Conservation (phyloP, 1,140 invertebrate species). For the Eubasilissa regina region DNA sequence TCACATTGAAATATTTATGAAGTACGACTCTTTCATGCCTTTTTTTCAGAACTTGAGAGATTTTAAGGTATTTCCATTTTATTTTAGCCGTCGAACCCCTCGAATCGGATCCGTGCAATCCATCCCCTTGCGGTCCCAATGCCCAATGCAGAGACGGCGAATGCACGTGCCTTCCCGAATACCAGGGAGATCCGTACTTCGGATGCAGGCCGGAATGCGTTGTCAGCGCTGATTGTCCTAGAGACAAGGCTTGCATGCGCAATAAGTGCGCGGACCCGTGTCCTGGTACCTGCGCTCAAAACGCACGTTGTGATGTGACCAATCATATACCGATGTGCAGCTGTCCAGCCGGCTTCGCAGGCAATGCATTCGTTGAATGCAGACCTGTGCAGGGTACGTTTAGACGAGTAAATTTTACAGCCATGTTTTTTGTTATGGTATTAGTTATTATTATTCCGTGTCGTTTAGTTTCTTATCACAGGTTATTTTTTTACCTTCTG, state of each 20-base stretch:
- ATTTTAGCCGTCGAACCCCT: slow-evolving; percentile 51
- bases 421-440: too few relatives aligned
- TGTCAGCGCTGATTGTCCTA: slow-evolving; percentile 86
- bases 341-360: too few relatives aligned
- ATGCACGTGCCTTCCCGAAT: slow-evolving; percentile 77
- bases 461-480: too few relatives aligned
- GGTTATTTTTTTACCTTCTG: too few relatives aligned
- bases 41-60: slow-evolving; percentile 66
- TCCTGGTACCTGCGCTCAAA: slow-evolving; percentile 82
- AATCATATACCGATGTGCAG: too few relatives aligned
- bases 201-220: slow-evolving; percentile 88
- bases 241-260: slow-evolving; percentile 81
- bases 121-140: slow-evolving; percentile 76
- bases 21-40: too few relatives aligned
- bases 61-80: slow-evolving; percentile 55
- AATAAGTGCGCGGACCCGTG: slow-evolving; percentile 85
- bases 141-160: slow-evolving; percentile 71
- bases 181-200: slow-evolving; percentile 78
- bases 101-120: slow-evolving; percentile 70
- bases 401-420: too few relatives aligned
- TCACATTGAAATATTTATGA: slow-evolving; percentile 12
- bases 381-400: too few relatives aligned
- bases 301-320: slow-evolving; percentile 83
- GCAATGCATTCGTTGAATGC: too few relatives aligned
- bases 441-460: too few relatives aligned